Evolutionary conservation across 2,888 invertebrate species (phyloP).

Genomic region (Furcula furcula): DNA sequence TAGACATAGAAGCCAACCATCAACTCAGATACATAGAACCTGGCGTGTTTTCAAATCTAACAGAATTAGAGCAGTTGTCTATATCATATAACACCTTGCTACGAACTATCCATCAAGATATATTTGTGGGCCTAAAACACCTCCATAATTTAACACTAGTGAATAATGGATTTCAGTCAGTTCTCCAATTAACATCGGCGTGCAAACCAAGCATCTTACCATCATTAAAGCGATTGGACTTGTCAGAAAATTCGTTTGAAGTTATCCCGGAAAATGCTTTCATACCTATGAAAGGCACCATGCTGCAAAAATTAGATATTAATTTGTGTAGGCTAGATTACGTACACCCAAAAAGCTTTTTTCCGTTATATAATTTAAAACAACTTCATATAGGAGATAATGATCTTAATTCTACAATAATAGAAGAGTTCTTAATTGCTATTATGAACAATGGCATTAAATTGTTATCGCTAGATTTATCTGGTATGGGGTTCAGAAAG

Average conservation of each 20-base stretch:
- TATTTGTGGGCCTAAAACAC: slow-evolving; percentile 75
- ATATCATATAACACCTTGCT: slow-evolving; percentile 80
- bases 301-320: slow-evolving; percentile 67
- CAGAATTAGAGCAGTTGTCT: slow-evolving; percentile 71
- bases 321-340: slow-evolving; percentile 77
- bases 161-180: slow-evolving; percentile 77
- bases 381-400: slow-evolving; percentile 78
- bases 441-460: slow-evolving; percentile 58
- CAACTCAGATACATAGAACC: slow-evolving; percentile 70
- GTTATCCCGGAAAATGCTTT: slow-evolving; percentile 68
- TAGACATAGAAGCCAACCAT: slow-evolving; percentile 81
- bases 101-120: slow-evolving; percentile 55
- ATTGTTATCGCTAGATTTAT: slow-evolving; percentile 70
- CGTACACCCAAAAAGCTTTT: slow-evolving; percentile 75
- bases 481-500: slow-evolving; percentile 78
- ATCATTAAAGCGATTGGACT: slow-evolving; percentile 62
- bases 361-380: slow-evolving; percentile 63
- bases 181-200: slow-evolving; percentile 65
- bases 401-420: slow-evolving; percentile 63
- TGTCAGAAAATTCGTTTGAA: slow-evolving; percentile 79
- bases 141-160: slow-evolving; percentile 74
- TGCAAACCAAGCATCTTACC: slow-evolving; percentile 68
- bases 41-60: slow-evolving; percentile 72
- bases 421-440: slow-evolving; percentile 61
- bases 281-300: slow-evolving; percentile 62